A percentile compares a stretch with the other conserved stretches of the same genome.
Conservation (phyloP, 2,113 vertebrate genomes). For the Acrocephalus arundinaceus region DNA sequence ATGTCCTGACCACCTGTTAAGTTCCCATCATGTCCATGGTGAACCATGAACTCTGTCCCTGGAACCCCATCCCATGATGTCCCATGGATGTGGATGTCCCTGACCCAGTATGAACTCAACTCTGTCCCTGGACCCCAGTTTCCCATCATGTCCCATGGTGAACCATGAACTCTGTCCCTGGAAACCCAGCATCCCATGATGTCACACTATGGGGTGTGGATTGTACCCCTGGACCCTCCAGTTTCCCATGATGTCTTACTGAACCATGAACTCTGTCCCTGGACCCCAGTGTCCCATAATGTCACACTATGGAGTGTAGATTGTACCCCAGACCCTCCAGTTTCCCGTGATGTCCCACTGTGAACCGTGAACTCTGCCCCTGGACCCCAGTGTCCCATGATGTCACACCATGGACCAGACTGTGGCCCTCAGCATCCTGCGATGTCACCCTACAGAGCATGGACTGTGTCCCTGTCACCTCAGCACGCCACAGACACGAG, state of each 20-base stretch:
- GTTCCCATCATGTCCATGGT: too few species aligned
- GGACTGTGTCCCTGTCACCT: background rate
- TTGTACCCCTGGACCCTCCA: too few species aligned
- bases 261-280: background rate
- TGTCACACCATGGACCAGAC: background rate
- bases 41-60: too few species aligned
- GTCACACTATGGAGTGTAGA: background rate
- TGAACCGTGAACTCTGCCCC: background rate
- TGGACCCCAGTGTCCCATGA: accelerated
- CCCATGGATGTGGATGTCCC: too few species aligned
- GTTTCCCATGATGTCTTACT: too few species aligned
- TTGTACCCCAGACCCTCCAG: background rate
- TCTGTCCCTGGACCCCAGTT: background rate
- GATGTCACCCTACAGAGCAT: accelerated
- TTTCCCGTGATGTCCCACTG: background rate
- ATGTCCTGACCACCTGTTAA: too few species aligned
- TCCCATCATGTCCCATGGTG: background rate
- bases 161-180: background rate
- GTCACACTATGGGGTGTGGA: too few species aligned
- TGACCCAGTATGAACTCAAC: too few species aligned
- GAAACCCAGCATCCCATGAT: too few species aligned
- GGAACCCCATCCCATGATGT: too few species aligned
- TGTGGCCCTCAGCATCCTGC: background rate
- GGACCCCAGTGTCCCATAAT: background rate
- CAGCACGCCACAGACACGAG: background rate